phyloP scores from a whole-genome alignment of 2,888 invertebrate species.

The Mayetiola destructor region DNA sequence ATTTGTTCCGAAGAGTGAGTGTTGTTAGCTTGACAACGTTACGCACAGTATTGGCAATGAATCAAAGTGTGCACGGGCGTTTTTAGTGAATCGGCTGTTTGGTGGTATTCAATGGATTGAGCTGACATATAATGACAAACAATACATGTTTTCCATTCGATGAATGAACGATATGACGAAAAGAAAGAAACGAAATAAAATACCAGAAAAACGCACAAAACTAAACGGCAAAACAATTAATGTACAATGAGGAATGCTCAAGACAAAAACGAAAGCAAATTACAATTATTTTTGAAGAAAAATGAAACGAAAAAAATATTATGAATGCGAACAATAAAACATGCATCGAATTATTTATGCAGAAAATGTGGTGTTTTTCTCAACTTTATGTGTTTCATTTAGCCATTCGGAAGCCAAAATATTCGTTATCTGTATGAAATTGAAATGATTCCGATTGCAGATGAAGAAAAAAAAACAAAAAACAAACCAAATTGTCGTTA shows the following conservation, averaged over 20 bases:
- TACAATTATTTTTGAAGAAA: too few relatives aligned
- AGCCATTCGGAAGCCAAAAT: background rate
- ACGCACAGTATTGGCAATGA: background rate
- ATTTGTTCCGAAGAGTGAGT: background rate
- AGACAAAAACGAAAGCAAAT: background rate
- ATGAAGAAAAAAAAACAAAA: background rate
- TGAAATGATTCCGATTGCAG: slow-evolving; percentile 6
- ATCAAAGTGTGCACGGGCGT: slow-evolving; percentile 5
- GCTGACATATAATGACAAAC: background rate
- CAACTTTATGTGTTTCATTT: too few relatives aligned
- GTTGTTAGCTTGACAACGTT: slow-evolving; percentile 4
- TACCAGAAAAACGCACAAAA: too few relatives aligned
- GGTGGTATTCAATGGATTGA: background rate
- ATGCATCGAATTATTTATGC: slow-evolving; percentile 9
- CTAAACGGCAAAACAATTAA: slow-evolving; percentile 3
- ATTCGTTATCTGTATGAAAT: slow-evolving; percentile 8
- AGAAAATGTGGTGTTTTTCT: background rate
- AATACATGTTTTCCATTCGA: background rate
- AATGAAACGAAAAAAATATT: background rate
- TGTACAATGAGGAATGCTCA: background rate
- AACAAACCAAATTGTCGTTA: background rate
- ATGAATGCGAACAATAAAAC: background rate
- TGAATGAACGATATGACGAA: background rate
- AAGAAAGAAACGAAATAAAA: too few relatives aligned
- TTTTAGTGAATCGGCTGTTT: slow-evolving; percentile 9